Conservation (phyloP, 1,140 invertebrate genomes). For the Euwallacea fornicatus region DNA sequence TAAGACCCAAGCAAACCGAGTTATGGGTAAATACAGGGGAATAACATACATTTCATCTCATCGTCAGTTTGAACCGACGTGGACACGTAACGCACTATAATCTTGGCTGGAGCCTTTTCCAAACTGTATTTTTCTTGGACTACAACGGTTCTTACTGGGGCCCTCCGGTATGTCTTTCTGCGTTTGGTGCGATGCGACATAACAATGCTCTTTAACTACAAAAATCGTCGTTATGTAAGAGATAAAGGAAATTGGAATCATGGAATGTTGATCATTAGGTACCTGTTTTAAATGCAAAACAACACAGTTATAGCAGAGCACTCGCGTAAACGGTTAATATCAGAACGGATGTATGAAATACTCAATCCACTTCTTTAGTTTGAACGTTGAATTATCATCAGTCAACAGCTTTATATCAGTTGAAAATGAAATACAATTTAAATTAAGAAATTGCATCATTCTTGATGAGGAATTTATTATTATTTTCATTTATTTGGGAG, state of each 20-base stretch:
- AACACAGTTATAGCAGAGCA: too few relatives aligned
- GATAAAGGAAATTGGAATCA: too few relatives aligned
- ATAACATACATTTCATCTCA: constrained; percentile 1
- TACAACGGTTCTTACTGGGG: constrained; percentile 18
- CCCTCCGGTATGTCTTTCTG: constrained; percentile 15
- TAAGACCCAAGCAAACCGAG: not conserved
- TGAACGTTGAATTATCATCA: constrained; percentile 11
- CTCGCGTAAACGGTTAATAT: not conserved
- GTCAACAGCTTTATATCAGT: constrained; percentile 14
- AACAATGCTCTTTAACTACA: not conserved
- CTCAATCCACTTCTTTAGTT: constrained; percentile 9
- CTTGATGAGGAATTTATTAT: not conserved
- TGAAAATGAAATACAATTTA: constrained; percentile 12
- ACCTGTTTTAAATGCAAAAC: too few relatives aligned
- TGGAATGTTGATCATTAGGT: too few relatives aligned
- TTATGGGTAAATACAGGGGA: not conserved
- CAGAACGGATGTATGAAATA: not conserved
- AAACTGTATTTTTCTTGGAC: constrained; percentile 12
- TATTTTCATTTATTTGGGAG: too few relatives aligned
- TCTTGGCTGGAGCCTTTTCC: constrained; percentile 15
- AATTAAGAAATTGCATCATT: constrained; percentile 25
- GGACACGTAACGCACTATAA: constrained; percentile 30
- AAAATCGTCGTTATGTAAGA: not conserved
- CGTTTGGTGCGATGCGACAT: constrained; percentile 25
- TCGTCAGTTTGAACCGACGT: constrained; percentile 26